These are phyloP conservation scores for Drosophila acutilabella DNA, from an alignment of 2,888 invertebrate species.

Conservation along the genomic window DNA sequence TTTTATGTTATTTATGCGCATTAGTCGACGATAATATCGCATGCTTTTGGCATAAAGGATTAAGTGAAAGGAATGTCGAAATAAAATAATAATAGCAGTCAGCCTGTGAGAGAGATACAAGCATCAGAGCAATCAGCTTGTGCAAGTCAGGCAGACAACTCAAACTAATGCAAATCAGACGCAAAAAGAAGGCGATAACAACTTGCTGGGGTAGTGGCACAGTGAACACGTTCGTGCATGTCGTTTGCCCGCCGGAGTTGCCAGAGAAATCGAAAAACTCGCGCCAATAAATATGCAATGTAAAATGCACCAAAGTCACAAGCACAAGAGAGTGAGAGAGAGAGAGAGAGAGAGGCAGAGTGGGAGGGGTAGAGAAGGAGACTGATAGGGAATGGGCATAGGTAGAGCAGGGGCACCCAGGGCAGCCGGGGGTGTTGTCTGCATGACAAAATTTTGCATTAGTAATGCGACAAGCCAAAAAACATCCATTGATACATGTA, in stretches of 20 bases:
- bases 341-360: background rate
- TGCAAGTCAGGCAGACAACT: slow-evolving; percentile 1
- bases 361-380: background rate
- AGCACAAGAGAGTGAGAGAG: background rate
- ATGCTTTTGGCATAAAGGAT: slow-evolving; percentile 1
- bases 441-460: slow-evolving; percentile 71
- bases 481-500: slow-evolving; percentile 63
- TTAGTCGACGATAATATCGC: slow-evolving; percentile 38
- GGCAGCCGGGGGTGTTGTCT: slow-evolving; percentile 2
- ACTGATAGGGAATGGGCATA: no score
- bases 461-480: slow-evolving; percentile 72
- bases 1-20: slow-evolving; percentile 44
- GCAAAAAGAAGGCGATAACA: slow-evolving; percentile 8
- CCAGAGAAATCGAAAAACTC: slow-evolving; percentile 5
- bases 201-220: background rate
- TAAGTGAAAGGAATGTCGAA: background rate
- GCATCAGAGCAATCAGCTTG: slow-evolving; percentile 40
- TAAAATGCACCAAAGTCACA: slow-evolving; percentile 33
- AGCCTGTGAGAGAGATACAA: slow-evolving; percentile 4
- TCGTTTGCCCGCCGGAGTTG: slow-evolving; percentile 23
- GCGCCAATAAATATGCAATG: slow-evolving; percentile 72
- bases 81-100: slow-evolving; percentile 11
- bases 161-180: slow-evolving; percentile 35
- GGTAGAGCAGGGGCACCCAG: background rate
- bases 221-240: slow-evolving; percentile 15